Evolutionary conservation across 2,888 invertebrate species (phyloP).

Genomic region (Sinodicranocentrus sp.): DNA sequence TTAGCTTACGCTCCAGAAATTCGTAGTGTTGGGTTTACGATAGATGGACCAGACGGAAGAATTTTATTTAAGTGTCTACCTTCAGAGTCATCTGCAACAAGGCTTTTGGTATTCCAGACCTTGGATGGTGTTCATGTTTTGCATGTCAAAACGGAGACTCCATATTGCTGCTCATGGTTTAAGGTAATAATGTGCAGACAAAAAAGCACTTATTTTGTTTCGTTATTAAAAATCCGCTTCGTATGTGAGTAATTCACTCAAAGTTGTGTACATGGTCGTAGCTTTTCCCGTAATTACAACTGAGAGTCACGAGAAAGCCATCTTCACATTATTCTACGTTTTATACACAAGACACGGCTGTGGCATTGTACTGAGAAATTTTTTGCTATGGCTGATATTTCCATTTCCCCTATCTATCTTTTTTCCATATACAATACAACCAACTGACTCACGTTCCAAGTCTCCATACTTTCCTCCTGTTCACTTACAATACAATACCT

Average conservation of each 20-base stretch:
- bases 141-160: slow-evolving; percentile 69
- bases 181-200: slow-evolving; percentile 54
- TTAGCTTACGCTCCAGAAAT: slow-evolving; percentile 65
- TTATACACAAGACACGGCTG: no score
- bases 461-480: not conserved
- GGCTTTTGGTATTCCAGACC: slow-evolving; percentile 67
- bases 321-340: no score
- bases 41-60: slow-evolving; percentile 65
- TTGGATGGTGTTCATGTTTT: slow-evolving; percentile 62
- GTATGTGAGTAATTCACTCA: not conserved
- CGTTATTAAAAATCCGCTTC: not conserved
- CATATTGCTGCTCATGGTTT: slow-evolving; percentile 72
- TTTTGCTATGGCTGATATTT: no score
- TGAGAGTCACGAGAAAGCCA: no score
- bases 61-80: slow-evolving; percentile 69
- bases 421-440: not conserved
- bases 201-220: not conserved
- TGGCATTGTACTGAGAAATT: no score
- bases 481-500: not conserved
- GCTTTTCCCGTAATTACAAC: not conserved
- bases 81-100: slow-evolving; percentile 59
- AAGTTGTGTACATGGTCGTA: not conserved
- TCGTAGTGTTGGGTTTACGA: slow-evolving; percentile 68
- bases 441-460: not conserved
- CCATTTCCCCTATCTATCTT: no score